These are phyloP conservation scores for Pyrocoelia pectoralis DNA, from an alignment of 2,888 invertebrate genomes.

Conservation along the genomic window DNA sequence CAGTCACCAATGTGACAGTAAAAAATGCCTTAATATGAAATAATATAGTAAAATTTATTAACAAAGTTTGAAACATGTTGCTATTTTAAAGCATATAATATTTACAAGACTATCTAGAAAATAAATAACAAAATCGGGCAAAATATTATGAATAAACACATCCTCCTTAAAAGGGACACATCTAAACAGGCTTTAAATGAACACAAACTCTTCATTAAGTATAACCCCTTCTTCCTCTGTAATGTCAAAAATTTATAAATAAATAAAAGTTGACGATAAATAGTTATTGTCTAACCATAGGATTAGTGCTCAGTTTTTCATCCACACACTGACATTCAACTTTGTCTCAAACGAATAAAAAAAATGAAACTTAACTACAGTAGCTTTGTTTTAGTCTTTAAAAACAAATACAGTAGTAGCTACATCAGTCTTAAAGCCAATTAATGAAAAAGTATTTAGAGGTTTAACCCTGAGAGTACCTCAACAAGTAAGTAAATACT, in stretches of 20 bases:
- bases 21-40: no score
- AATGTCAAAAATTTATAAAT: neutral
- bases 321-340: neutral
- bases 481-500: no score
- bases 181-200: neutral
- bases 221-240: neutral
- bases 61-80: slow-evolving; percentile 34
- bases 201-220: neutral
- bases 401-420: neutral
- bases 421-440: slow-evolving; percentile 1
- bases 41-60: slow-evolving; percentile 31
- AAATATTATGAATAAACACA: slow-evolving; percentile 7
- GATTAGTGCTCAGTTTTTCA: neutral
- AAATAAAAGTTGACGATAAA: slow-evolving; percentile 1
- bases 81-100: slow-evolving; percentile 31
- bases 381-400: neutral
- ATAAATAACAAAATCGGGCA: slow-evolving; percentile 26
- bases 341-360: neutral
- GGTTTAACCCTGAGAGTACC: no score
- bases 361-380: neutral
- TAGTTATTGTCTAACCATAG: slow-evolving; percentile 29
- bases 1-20: no score
- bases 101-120: slow-evolving; percentile 29
- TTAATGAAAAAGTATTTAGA: neutral
- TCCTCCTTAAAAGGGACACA: slow-evolving; percentile 5